Base-by-base conservation (phyloP, 2,113 vertebrate species). In the Vidua macroura region DNA sequence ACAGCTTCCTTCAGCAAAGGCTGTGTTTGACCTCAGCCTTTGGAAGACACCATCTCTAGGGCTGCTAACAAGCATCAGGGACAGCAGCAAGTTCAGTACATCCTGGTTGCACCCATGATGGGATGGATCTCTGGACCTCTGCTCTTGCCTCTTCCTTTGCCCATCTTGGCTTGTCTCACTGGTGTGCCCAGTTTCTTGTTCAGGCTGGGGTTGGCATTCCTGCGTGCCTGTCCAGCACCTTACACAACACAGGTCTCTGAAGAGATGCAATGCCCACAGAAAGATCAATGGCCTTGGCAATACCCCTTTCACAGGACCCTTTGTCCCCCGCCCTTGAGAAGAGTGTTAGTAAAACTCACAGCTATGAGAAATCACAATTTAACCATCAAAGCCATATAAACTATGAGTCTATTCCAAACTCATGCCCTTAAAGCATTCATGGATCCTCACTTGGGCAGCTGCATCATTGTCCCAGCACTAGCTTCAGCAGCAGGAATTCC, bases 31-130 rank as follows among this genome's bases (percentile, higher is more conserved):
- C 33, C 48, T 63, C 53, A 55, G 39, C 30, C 33, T 66, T 55
- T 63, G 66, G 39, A 64, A 60, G 41, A 72, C 35, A 55, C 35
- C 19, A 19, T 35, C 43, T 33, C 23, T 7, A 84, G 11, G 15
- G 52, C 49, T 83, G 44, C 49, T 44, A 62, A 49, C 4, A 12
- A 73, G n/a, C 35, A 53, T 4, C 1, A 1, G 35, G 64, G 66
- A 55, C 28, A 73, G 49, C 44, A 76, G 37, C 3, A 10, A 90
- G 20, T 25, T 16, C 43, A 22, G 28, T 9, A 31, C 27, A 23
- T 13, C 20, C 12, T 20, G 24, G 19, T 41, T 4, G 1, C 1
- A 0, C 31, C n/a, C 60, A 8, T 7, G 10, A 6, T 3, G 17
- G 13, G 10, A 5, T 7, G 24, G 10, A 74, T 66, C 9, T 83